These are phyloP conservation scores for Tapirus indicus DNA, from an alignment of 2,797 vertebrate species.

Conservation along the genomic window DNA sequence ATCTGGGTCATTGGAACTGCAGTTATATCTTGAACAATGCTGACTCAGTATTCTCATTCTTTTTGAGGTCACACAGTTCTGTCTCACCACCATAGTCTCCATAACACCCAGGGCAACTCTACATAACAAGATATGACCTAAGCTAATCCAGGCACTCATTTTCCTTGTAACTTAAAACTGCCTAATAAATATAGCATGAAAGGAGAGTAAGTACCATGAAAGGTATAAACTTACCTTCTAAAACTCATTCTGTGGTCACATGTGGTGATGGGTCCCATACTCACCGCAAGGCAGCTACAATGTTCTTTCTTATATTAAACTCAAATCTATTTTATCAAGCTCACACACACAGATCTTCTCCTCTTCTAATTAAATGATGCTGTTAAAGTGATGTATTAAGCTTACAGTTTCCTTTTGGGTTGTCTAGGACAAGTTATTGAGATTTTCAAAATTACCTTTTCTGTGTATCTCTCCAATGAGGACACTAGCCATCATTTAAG, in stretches of 20 bases:
- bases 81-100: neutral
- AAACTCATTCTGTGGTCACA: neutral
- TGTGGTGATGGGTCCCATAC: neutral
- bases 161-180: neutral
- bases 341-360: neutral
- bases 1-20: neutral
- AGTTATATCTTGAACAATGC: neutral
- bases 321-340: neutral
- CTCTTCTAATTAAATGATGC: neutral
- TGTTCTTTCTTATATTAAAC: neutral
- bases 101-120: neutral
- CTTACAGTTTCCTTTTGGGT: neutral
- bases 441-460: neutral
- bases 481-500: neutral
- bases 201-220: neutral
- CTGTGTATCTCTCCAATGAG: neutral
- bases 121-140: neutral
- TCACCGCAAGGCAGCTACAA: neutral
- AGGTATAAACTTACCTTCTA: neutral
- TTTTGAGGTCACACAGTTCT: neutral
- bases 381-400: neutral
- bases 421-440: neutral
- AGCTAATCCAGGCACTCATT: neutral
- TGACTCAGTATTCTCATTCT: neutral
- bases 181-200: neutral